These are phyloP conservation scores for Parapsyche elsis DNA, from an alignment of 1,140 invertebrate species.

Conservation along the genomic window DNA sequence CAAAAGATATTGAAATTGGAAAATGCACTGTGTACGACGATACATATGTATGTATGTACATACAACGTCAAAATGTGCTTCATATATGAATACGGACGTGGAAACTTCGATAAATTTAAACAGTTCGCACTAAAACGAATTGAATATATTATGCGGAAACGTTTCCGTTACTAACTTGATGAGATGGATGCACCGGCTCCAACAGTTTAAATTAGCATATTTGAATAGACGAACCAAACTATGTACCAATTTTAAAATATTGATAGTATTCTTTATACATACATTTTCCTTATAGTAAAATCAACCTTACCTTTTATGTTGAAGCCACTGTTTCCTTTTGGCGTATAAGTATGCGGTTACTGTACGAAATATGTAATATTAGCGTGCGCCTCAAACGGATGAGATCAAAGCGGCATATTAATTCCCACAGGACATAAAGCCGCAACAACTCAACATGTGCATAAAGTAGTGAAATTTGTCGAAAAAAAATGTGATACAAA, in stretches of 20 bases:
- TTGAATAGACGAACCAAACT: too few relatives aligned
- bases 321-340: neutral
- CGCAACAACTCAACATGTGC: conserved; percentile 11
- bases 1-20: conserved; percentile 28
- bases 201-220: too few relatives aligned
- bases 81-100: neutral
- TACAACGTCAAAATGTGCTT: neutral
- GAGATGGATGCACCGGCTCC: too few relatives aligned
- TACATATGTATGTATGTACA: neutral
- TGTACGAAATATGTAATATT: neutral
- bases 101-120: too few relatives aligned
- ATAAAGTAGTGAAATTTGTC: neutral
- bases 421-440: neutral
- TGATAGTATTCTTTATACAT: too few relatives aligned
- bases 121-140: too few relatives aligned
- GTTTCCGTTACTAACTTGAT: too few relatives aligned
- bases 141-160: too few relatives aligned
- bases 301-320: too few relatives aligned
- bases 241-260: too few relatives aligned
- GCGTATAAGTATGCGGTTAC: too few relatives aligned
- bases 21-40: neutral
- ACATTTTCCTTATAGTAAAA: too few relatives aligned
- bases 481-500: neutral
- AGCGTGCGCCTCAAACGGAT: neutral
- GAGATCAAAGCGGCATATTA: neutral